These are phyloP conservation scores for Pongo pygmaeus DNA, from an alignment of 2,113 vertebrate genomes.

Conservation along the genomic window DNA sequence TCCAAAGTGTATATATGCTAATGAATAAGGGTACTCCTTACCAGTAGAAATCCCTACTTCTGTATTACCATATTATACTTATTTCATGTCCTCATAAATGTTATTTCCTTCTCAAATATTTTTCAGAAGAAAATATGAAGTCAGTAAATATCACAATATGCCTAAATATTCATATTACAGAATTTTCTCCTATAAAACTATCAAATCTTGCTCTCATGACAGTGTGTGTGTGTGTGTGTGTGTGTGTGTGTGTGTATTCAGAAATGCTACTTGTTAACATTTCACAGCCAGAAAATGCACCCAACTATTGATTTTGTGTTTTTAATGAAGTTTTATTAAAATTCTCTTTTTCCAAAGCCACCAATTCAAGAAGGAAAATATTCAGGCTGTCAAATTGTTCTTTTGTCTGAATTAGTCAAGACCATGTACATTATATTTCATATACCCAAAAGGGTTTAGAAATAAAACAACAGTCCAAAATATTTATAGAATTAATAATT, in stretches of 20 bases:
- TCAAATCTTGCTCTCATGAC: not conserved
- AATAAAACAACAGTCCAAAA: not conserved
- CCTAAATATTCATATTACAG: not conserved
- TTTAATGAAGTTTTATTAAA: not conserved
- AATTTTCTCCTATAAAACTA: not conserved
- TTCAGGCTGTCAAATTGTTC: not conserved
- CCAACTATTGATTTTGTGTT: not conserved
- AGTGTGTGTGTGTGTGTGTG: not conserved
- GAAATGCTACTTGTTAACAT: not conserved
- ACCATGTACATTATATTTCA: not conserved
- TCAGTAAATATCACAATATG: not conserved
- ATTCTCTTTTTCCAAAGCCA: not conserved
- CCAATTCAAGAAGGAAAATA: not conserved
- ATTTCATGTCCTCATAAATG: not conserved
- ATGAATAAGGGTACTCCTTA: not conserved
- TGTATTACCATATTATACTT: not conserved
- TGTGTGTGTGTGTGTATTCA: not conserved
- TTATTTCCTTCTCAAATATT: constrained; percentile 16
- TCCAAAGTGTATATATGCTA: not conserved
- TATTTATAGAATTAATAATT: not conserved
- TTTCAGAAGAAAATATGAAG: not conserved
- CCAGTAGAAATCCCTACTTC: not conserved
- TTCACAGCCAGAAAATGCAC: not conserved
- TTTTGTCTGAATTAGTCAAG: not conserved
- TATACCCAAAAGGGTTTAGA: not conserved